phyloP scores from a whole-genome alignment of 1,140 invertebrate species.

The Caenorhabditis briggsae region DNA sequence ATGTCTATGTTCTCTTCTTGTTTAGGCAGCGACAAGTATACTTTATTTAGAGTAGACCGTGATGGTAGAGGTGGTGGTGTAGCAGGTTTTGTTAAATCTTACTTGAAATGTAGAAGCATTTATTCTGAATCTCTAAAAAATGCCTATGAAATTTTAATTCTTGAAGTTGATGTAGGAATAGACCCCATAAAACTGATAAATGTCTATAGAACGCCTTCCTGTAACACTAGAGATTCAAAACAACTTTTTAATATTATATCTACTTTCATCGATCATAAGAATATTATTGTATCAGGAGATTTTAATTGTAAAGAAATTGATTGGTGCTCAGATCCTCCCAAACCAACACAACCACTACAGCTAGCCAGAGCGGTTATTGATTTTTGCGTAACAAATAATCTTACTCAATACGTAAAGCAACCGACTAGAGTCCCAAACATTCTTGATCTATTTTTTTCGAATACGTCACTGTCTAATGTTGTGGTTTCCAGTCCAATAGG shows the following conservation, averaged over 20 bases:
- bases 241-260: not conserved
- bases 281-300: not conserved
- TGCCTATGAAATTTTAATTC: not conserved
- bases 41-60: not conserved
- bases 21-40: not conserved
- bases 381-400: too few relatives aligned
- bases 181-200: not conserved
- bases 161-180: not conserved
- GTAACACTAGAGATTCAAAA: not conserved
- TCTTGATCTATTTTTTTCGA: too few relatives aligned
- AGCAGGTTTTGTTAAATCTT: not conserved
- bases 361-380: too few relatives aligned
- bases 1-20: not conserved
- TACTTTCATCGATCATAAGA: not conserved
- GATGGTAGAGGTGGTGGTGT: not conserved
- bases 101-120: not conserved
- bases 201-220: not conserved
- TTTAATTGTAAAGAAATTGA: not conserved
- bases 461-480: too few relatives aligned
- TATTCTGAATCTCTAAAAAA: not conserved
- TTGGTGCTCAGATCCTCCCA: too few relatives aligned
- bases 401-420: too few relatives aligned
- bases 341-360: too few relatives aligned
- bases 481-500: too few relatives aligned
- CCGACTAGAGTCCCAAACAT: too few relatives aligned